Conservation (phyloP, 2,113 vertebrate species). For the Mandrillus leucophaeus region DNA sequence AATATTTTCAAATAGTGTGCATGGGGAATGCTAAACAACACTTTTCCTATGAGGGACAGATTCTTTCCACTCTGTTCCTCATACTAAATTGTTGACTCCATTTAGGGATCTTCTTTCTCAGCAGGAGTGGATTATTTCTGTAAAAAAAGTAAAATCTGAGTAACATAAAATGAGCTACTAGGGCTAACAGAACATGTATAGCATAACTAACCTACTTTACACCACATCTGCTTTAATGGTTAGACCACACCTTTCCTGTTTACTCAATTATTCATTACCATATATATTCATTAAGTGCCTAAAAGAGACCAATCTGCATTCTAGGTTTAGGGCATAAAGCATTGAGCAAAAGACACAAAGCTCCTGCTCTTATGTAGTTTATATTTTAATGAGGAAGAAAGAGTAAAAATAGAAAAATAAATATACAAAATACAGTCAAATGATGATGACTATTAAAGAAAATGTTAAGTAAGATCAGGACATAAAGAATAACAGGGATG, state of each 20-base stretch:
- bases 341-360: neutral
- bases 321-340: neutral
- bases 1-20: neutral
- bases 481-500: neutral
- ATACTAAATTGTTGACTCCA: neutral
- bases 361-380: neutral
- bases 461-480: neutral
- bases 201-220: neutral
- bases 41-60: neutral
- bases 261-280: neutral
- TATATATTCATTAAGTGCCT: neutral
- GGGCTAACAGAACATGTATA: neutral
- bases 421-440: neutral
- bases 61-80: neutral
- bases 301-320: neutral
- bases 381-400: neutral
- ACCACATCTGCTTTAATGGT: neutral
- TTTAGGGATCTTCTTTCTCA: neutral
- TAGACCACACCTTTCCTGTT: neutral
- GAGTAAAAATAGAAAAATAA: neutral
- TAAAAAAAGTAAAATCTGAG: neutral
- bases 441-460: neutral
- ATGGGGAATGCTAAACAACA: neutral
- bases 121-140: neutral
- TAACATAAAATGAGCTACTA: neutral